Evolutionary conservation across 2,888 invertebrate genomes (phyloP), one percentile per base, ranked within the genome.

Genomic region (Drosophila hawaiiensis): DNA sequence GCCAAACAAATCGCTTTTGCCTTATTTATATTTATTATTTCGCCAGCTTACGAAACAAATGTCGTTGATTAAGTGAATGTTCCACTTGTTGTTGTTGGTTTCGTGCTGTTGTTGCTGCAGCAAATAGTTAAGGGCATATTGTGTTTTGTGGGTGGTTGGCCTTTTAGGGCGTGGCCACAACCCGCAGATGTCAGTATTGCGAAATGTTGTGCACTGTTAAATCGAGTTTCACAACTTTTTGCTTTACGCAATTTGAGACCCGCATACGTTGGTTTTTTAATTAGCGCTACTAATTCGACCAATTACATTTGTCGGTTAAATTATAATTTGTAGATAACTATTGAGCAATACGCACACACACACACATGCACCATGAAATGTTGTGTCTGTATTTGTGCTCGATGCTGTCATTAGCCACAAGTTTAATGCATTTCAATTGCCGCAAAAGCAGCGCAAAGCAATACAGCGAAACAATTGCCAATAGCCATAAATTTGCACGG

Each of bases 191-290:
- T 68, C 56, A 59, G 59, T n/a, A 25, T 31, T n/a, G 25, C 47
- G 39, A 43, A 37, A n/a, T 25, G 52, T n/a, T 54, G 16, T 64
- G 33, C 55, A 6, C 12, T 63, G 61, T 64, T 69, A 65, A 62
- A 55, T 39, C 25, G 47, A 59, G 47, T 62, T 67, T 7, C 61
- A 70, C 56, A 56, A 28, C 41, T 9, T n/a, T 60, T 39, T 52
- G 35, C 25, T 59, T 41, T 65, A 63, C 58, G 69, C 68, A 78
- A 64, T 68, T 62, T 60, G 41, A 53, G 56, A 65, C 87, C 89
- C 74, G 81, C 89, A 86, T 72, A 61, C 67, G 52, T 68, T 75
- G 70, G 66, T 62, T 61, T 72, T 84, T 79, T 86, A 87, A 84
- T 84, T 84, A 89, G 75, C 62, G 47, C 63, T 60, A 28, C 59